Conservation (phyloP, 2,113 vertebrate genomes). For the Pluvianellus socialis region DNA sequence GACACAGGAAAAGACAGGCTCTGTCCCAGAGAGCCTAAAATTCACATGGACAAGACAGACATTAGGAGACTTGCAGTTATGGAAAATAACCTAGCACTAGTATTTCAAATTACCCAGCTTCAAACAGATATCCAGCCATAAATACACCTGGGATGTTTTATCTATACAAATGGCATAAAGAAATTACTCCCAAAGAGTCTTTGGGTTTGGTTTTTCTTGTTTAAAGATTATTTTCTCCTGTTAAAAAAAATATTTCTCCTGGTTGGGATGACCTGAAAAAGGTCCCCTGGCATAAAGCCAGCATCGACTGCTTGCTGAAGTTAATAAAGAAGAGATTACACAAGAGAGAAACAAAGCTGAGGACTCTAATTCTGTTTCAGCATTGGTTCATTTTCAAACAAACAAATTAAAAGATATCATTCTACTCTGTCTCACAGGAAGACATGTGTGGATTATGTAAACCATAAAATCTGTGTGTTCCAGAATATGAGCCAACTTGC, state of each 20-base stretch:
- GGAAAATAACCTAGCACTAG: background rate
- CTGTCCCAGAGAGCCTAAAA: background rate
- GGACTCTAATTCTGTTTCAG: background rate
- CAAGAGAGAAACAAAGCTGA: background rate
- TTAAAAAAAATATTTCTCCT: background rate
- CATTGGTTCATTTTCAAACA: slow-evolving; percentile 18
- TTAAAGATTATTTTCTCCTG: background rate
- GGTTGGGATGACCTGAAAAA: background rate
- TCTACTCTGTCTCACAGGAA: background rate
- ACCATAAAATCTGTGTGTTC: background rate
- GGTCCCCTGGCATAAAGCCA: background rate
- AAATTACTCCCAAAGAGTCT: background rate
- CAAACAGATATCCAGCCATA: background rate
- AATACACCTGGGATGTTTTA: background rate
- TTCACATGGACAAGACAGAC: background rate
- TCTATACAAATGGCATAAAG: background rate
- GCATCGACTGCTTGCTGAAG: background rate
- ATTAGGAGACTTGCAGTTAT: background rate
- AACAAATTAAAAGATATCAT: background rate
- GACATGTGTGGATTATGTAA: background rate
- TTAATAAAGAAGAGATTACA: slow-evolving; percentile 3
- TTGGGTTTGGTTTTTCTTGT: background rate
- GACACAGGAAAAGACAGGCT: background rate
- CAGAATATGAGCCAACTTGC: background rate
- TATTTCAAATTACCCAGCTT: background rate